A percentile compares a stretch with the other conserved stretches of the same genome.
These are phyloP conservation scores for Hormiphora californensis DNA, from an alignment of 37 sponge, comb jelly and placozoan species.

Conservation along the genomic window DNA sequence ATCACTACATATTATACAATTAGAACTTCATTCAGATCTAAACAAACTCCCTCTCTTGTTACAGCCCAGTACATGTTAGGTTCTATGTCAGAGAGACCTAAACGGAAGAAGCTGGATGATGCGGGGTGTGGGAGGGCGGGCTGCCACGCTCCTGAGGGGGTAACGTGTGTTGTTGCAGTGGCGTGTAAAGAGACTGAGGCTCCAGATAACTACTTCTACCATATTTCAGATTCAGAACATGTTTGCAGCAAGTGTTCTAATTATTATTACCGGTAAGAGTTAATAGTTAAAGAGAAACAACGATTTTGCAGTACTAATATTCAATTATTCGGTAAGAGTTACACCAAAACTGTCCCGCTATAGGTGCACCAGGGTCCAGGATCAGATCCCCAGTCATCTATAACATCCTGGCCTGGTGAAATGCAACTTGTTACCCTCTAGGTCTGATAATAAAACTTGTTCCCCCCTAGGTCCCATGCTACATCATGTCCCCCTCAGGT, in stretches of 20 bases:
- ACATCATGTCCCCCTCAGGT: not conserved
- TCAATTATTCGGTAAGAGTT: not conserved
- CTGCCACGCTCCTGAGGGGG: no score
- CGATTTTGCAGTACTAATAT: not conserved
- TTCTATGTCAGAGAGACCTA: no score
- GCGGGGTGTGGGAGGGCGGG: no score
- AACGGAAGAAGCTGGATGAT: no score
- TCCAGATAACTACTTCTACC: conserved; percentile 69
- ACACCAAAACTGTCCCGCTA: not conserved
- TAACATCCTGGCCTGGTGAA: not conserved
- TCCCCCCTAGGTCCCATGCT: not conserved
- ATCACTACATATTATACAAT: no score
- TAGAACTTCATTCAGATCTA: no score
- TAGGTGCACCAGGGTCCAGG: not conserved
- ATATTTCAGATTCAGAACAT: conserved; percentile 72
- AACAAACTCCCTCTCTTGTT: no score
- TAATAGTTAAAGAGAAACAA: not conserved
- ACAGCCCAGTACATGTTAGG: no score
- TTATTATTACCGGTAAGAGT: conserved; percentile 61
- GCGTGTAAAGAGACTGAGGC: not conserved
- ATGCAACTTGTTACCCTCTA: not conserved
- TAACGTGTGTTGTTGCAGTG: not conserved
- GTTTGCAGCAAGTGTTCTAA: conserved; percentile 80
- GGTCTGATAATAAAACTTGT: not conserved
- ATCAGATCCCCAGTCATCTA: not conserved